phyloP scores from a whole-genome alignment of 2,888 invertebrate species.

The Hypomecis atomaria region DNA sequence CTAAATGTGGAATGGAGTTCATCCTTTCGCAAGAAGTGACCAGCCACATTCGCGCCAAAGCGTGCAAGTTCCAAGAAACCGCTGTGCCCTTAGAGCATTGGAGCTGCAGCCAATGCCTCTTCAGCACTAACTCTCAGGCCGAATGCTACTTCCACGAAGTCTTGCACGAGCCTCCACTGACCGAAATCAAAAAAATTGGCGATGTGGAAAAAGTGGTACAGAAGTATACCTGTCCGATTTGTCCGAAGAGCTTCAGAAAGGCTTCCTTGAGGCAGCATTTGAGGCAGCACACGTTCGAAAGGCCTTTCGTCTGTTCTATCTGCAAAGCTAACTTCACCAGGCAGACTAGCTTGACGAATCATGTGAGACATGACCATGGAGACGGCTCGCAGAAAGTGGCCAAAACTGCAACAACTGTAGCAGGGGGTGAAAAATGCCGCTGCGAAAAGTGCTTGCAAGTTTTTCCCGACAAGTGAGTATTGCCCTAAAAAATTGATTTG shows the following conservation, averaged over 20 bases:
- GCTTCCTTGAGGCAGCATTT: slow-evolving; percentile 88
- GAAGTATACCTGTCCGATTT: slow-evolving; percentile 88
- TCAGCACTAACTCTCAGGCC: slow-evolving; percentile 86
- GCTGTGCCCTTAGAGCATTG: slow-evolving; percentile 80
- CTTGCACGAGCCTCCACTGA: slow-evolving; percentile 83
- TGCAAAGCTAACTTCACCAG: slow-evolving; percentile 88
- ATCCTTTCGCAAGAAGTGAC: slow-evolving; percentile 90
- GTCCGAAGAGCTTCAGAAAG: slow-evolving; percentile 87
- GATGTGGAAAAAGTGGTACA: slow-evolving; percentile 60
- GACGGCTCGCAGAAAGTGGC: slow-evolving; percentile 43
- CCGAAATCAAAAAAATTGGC: slow-evolving; percentile 53
- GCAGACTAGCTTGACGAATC: slow-evolving; percentile 86
- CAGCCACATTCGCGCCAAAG: slow-evolving; percentile 87
- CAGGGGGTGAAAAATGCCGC: slow-evolving; percentile 46
- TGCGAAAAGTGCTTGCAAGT: slow-evolving; percentile 60
- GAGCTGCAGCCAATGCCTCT: slow-evolving; percentile 86
- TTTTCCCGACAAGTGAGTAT: slow-evolving; percentile 62
- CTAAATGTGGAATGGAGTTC: slow-evolving; percentile 89
- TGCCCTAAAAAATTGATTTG: too few relatives aligned
- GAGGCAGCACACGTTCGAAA: slow-evolving; percentile 89
- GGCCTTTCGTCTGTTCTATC: slow-evolving; percentile 86
- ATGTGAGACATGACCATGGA: slow-evolving; percentile 83
- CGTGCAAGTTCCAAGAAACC: slow-evolving; percentile 79
- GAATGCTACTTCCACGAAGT: slow-evolving; percentile 90
- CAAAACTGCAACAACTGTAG: slow-evolving; percentile 43